These are phyloP conservation scores for Arge pagana DNA, from an alignment of 2,888 invertebrate species.

Conservation along the genomic window DNA sequence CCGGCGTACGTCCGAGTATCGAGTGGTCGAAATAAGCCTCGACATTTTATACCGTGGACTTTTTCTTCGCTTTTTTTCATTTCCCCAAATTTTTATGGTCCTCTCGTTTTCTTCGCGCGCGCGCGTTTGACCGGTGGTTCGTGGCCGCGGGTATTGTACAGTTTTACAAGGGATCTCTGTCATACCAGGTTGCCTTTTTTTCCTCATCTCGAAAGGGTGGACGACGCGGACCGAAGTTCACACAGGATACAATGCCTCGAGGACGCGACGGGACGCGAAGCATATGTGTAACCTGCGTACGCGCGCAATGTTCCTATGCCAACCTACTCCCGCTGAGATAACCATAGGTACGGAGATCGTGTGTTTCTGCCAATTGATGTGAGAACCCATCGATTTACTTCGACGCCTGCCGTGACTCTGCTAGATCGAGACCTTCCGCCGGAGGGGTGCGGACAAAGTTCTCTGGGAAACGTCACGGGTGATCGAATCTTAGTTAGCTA, in stretches of 20 bases:
- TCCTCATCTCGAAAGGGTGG: constrained; percentile 9
- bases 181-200: neutral
- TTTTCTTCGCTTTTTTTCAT: neutral
- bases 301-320: constrained; percentile 1
- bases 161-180: neutral
- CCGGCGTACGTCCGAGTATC: neutral
- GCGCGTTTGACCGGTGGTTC: too few species aligned
- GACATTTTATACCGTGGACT: neutral
- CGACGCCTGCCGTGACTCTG: constrained; percentile 20
- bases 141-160: too few species aligned
- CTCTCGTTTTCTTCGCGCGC: neutral
- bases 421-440: too few species aligned
- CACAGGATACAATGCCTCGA: constrained; percentile 20
- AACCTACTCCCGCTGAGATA: constrained; percentile 33
- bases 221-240: constrained; percentile 13
- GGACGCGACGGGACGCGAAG: constrained; percentile 14
- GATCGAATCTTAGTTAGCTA: too few species aligned
- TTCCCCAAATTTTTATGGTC: neutral
- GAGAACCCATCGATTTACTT: constrained; percentile 36
- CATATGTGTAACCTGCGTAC: constrained; percentile 1
- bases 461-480: too few species aligned
- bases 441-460: too few species aligned
- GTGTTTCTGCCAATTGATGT: constrained; percentile 29
- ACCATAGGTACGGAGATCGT: constrained; percentile 33
- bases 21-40: neutral